These are phyloP conservation scores for Candidula unifasciata DNA, from an alignment of 2,888 invertebrate species.

Conservation along the genomic window DNA sequence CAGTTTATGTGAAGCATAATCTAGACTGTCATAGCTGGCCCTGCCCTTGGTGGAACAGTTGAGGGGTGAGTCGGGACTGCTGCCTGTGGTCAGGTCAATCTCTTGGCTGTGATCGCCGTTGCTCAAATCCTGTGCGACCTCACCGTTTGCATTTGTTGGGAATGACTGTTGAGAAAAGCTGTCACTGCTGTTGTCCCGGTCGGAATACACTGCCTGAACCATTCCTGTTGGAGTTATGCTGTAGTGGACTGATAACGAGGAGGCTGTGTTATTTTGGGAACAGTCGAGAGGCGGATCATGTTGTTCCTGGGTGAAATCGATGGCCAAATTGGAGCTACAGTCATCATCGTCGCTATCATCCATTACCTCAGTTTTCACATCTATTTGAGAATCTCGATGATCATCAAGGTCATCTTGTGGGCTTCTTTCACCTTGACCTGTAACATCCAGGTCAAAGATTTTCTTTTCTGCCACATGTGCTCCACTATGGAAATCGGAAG, in stretches of 20 bases:
- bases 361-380: conserved; percentile 48
- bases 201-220: conserved; percentile 34
- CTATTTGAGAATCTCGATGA: conserved; percentile 39
- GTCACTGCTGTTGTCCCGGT: conserved; percentile 49
- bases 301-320: conserved; percentile 49
- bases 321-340: conserved; percentile 36
- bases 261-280: conserved; percentile 5
- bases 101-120: conserved; percentile 31
- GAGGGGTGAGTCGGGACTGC: conserved; percentile 41
- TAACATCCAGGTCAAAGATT: conserved; percentile 9
- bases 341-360: conserved; percentile 47
- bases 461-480: conserved; percentile 16
- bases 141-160: conserved; percentile 41
- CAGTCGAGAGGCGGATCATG: conserved; percentile 36
- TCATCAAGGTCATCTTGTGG: conserved; percentile 36
- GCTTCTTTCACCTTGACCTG: conserved; percentile 19
- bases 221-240: background rate
- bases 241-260: background rate
- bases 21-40: conserved; percentile 5
- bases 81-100: conserved; percentile 32
- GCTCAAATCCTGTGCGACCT: conserved; percentile 11
- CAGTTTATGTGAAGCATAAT: background rate
- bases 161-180: conserved; percentile 49
- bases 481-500: conserved; percentile 41
- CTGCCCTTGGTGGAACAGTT: conserved; percentile 47